These are phyloP conservation scores for Paratilapia polleni DNA, from an alignment of 2,113 vertebrate species.

Conservation along the genomic window DNA sequence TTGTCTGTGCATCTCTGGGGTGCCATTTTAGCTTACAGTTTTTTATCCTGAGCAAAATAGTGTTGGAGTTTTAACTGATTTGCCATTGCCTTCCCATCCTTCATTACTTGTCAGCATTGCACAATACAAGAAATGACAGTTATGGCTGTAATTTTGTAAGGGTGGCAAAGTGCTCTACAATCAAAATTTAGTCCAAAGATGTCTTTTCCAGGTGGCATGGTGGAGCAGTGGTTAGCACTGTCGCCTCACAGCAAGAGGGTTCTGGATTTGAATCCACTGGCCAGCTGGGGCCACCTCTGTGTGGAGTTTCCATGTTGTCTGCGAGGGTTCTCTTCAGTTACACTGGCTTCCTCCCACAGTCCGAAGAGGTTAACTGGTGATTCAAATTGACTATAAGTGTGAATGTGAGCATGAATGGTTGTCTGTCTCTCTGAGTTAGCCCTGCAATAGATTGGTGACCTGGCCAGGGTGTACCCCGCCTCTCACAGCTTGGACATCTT, in stretches of 20 bases:
- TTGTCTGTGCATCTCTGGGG: conserved; percentile 70
- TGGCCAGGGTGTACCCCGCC: neutral
- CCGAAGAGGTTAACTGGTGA: neutral
- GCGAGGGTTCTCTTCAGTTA: neutral
- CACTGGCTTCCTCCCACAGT: neutral
- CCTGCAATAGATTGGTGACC: neutral
- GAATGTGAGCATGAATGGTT: neutral
- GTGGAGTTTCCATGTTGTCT: neutral
- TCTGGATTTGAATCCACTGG: no score
- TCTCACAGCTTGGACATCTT: neutral
- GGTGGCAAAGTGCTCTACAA: conserved; percentile 34
- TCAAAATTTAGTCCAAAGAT: conserved; percentile 24
- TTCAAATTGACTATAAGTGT: neutral
- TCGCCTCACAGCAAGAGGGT: neutral
- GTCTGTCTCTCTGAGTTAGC: neutral
- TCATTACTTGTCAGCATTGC: conserved; percentile 56
- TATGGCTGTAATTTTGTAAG: conserved; percentile 44
- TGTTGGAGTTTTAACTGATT: conserved; percentile 65
- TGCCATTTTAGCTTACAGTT: conserved; percentile 69
- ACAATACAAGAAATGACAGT: conserved; percentile 52
- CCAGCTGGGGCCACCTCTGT: no score
- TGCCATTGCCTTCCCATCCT: conserved; percentile 30
- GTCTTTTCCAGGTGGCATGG: neutral
- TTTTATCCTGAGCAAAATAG: conserved; percentile 72
- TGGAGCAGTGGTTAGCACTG: neutral